Evolutionary conservation across 2,113 vertebrate species (phyloP).

Genomic region (Crotalus viridis): DNA sequence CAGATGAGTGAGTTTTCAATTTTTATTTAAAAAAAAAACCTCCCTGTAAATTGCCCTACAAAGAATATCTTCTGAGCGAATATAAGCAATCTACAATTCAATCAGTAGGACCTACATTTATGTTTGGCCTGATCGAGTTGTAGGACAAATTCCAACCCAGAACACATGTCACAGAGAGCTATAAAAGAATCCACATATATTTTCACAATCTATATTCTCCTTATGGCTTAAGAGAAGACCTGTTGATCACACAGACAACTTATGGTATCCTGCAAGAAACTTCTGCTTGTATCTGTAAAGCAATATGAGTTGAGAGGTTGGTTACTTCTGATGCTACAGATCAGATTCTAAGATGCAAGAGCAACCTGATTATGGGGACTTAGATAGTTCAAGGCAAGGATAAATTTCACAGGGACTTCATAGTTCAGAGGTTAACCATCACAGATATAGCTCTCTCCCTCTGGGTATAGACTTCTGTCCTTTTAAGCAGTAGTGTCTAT

Average conservation of each 20-base stretch:
- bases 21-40: not conserved
- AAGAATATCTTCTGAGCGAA: not conserved
- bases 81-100: not conserved
- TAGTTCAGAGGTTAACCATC: not conserved
- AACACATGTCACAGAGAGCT: not conserved
- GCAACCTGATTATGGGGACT: not conserved
- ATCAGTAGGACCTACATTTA: not conserved
- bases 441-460: not conserved
- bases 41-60: not conserved
- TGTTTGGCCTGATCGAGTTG: not conserved
- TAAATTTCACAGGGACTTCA: slow-evolving; percentile 8
- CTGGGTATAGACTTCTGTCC: not conserved
- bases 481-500: not conserved
- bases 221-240: not conserved
- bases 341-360: not conserved
- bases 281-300: too few species aligned
- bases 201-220: not conserved
- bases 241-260: not conserved
- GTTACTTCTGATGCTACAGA: not conserved
- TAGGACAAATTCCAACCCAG: not conserved
- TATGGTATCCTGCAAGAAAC: not conserved
- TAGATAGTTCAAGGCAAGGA: not conserved
- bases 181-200: not conserved
- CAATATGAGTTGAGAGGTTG: not conserved
- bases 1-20: not conserved